Evolutionary conservation across 1,140 invertebrate species (phyloP), one percentile per base, ranked within the genome.

Genomic region (Pentalonia nigronervosa): DNA sequence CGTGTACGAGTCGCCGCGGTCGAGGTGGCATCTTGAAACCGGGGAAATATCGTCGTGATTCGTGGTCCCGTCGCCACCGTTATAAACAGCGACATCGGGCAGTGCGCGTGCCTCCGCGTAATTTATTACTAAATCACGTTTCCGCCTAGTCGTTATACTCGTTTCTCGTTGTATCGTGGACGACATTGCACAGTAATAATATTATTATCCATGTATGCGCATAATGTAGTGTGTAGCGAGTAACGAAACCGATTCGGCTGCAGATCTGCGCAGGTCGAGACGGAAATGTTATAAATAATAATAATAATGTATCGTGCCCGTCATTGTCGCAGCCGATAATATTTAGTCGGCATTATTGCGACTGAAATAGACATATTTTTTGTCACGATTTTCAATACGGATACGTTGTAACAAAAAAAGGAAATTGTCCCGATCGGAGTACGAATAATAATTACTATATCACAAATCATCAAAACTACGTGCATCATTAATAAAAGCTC

Each of bases 91-190:
- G 60, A 67, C 30, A 67, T 67, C 30, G 60, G 11, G 30, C 60
- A n/a, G 2, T n/a, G 30, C 60, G 60, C 60, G 11, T 67, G 60
- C 60, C 11, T n/a, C 60, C 6, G 60, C 17, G 60, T 67, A 67
- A 67, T 67, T n/a, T 67, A 67, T 67, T 67, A 67, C 30, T n/a
- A n/a, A 60, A 67, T 67, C 60, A 67, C 60, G 60, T 67, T 67
- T 67, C 60, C 30, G 30, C 60, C 56, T 30, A 60, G 56, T 60
- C 30, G 60, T 67, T 67, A n/a, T 67, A 67, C 30, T 76, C 30
- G n/a, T 76, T n/a, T 76, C 30, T 76, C 14, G 14, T n/a, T n/a
- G n/a, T 67, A 67, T 67, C 60, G 30, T n/a, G 17, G 60, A 76
- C 30, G n/a, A 1, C 11, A 41, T 30, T 20, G 14, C 30, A n/a